These are phyloP conservation scores for Heliconius ismenius DNA, from an alignment of 2,888 invertebrate genomes.

Conservation along the genomic window DNA sequence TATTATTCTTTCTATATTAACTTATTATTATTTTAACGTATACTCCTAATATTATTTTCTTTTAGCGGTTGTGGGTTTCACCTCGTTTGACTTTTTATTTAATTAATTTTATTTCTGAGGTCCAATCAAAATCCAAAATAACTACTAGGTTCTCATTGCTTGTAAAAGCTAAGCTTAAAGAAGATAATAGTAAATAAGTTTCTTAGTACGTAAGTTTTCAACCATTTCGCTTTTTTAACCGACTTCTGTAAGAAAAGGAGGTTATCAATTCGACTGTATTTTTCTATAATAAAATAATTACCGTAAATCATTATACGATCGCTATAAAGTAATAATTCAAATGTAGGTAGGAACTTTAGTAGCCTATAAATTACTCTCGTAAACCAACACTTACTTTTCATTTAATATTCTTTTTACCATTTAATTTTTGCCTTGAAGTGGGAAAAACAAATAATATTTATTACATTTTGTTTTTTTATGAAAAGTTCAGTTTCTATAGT, in stretches of 20 bases:
- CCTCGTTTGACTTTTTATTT: too few relatives aligned
- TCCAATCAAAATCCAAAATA: too few relatives aligned
- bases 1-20: not conserved
- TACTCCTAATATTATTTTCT: too few relatives aligned
- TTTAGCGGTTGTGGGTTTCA: too few relatives aligned
- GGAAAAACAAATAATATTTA: slow-evolving; percentile 11
- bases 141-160: too few relatives aligned
- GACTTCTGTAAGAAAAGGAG: too few relatives aligned
- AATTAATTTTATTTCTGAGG: too few relatives aligned
- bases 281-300: not conserved
- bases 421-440: not conserved
- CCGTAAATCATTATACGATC: not conserved
- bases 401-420: not conserved
- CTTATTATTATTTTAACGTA: not conserved
- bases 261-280: too few relatives aligned
- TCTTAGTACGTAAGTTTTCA: not conserved
- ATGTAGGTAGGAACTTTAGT: not conserved
- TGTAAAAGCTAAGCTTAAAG: too few relatives aligned
- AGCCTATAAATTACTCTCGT: slow-evolving; percentile 10
- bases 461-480: not conserved
- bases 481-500: not conserved
- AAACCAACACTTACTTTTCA: slow-evolving; percentile 5
- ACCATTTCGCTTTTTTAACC: not conserved
- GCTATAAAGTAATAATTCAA: not conserved
- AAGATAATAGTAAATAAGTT: too few relatives aligned